Conservation (phyloP, 2,888 invertebrate species). For the Lamproptera curius region DNA sequence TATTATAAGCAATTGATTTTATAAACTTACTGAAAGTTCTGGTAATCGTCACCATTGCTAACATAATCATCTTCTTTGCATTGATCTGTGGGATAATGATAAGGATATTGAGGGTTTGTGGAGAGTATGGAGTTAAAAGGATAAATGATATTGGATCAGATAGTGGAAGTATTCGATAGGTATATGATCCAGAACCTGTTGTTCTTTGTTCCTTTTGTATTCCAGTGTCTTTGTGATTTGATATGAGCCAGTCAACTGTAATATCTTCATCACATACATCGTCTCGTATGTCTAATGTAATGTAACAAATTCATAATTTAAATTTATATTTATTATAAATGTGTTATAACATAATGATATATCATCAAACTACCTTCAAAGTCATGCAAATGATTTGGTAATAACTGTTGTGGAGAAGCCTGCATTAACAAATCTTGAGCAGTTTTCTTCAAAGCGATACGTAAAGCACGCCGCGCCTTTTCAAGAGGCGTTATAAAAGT, state of each 20-base stretch:
- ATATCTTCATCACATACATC: conserved; percentile 54
- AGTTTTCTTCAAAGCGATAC: conserved; percentile 60
- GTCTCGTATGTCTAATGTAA: conserved; percentile 45
- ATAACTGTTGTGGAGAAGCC: conserved; percentile 45
- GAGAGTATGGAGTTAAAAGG: conserved; percentile 21
- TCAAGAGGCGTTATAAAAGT: conserved; percentile 58
- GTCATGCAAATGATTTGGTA: conserved; percentile 41
- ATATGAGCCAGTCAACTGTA: conserved; percentile 54
- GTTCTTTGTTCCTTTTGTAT: conserved; percentile 29
- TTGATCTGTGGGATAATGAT: conserved; percentile 23
- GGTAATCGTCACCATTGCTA: conserved; percentile 10
- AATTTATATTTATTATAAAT: neutral
- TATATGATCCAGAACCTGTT: conserved; percentile 40
- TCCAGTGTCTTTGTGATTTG: conserved; percentile 33
- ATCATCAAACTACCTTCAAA: conserved; percentile 40
- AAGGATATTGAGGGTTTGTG: conserved; percentile 25
- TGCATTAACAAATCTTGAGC: conserved; percentile 55
- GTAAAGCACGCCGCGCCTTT: conserved; percentile 66
- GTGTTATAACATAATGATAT: neutral
- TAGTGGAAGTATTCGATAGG: conserved; percentile 17
- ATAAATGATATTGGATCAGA: conserved; percentile 25
- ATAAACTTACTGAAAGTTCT: conserved; percentile 27
- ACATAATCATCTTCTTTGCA: conserved; percentile 25
- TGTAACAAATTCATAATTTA: neutral
- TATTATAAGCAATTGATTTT: too few species aligned